Base-by-base conservation (phyloP, 2,888 invertebrate species). In the Cremastobaeus sp. region DNA sequence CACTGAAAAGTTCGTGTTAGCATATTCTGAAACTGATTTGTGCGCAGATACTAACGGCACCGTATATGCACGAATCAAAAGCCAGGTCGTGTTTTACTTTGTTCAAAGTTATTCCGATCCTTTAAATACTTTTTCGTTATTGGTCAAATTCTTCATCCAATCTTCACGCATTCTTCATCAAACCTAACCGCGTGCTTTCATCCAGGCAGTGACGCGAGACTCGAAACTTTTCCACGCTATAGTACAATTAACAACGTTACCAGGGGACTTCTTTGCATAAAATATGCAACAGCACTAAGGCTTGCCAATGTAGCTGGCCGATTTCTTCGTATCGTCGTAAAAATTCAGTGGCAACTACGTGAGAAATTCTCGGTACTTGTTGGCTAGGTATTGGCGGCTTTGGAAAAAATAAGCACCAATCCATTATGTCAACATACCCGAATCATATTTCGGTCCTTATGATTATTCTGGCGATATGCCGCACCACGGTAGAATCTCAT, bases 381-480 rank as follows among this genome's bases (percentile, higher is more conserved):
- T 74, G 65, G 60, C 54, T 48, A 48, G 70, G 66, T 66, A 74
- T 45, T 55, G 54, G 54, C 55, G 50, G 70, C 47, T 41, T 39
- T 34, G 65, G 76, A 77, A 81, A 80, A 82, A 80, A 37, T 55
- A 62, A 60, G 30, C n/a, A n/a, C n/a, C n/a, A n/a, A n/a, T n/a
- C n/a, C n/a, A n/a, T n/a, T n/a, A n/a, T n/a, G n/a, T n/a, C n/a
- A n/a, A n/a, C n/a, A n/a, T n/a, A n/a, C n/a, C n/a, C n/a, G n/a
- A n/a, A n/a, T n/a, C n/a, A n/a, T n/a, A n/a, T n/a, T n/a, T n/a
- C n/a, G n/a, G n/a, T n/a, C n/a, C n/a, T n/a, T n/a, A n/a, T n/a
- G n/a, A n/a, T n/a, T n/a, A n/a, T n/a, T n/a, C n/a, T n/a, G n/a
- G n/a, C n/a, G n/a, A n/a, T n/a, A n/a, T n/a, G n/a, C n/a, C n/a